Evolutionary conservation across 2,888 invertebrate species (phyloP).

Genomic region (Xanthia icteritia): DNA sequence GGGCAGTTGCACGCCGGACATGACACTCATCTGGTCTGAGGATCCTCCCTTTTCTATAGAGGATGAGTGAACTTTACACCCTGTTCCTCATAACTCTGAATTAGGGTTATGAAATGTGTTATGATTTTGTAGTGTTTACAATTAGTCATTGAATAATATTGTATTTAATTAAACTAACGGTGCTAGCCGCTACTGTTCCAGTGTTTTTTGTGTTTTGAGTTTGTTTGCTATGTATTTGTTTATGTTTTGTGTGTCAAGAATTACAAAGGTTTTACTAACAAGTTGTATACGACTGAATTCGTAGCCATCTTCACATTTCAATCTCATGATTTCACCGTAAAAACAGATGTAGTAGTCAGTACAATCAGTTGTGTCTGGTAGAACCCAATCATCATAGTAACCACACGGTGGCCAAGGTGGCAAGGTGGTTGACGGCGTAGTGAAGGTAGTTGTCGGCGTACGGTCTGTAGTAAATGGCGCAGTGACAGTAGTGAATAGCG

Average conservation of each 20-base stretch:
- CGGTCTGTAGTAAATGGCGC: background rate
- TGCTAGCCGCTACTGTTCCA: too few species aligned
- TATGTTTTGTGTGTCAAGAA: too few species aligned
- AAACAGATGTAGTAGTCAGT: constrained; percentile 18
- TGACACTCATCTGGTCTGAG: too few species aligned
- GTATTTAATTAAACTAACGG: too few species aligned
- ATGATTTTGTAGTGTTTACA: too few species aligned
- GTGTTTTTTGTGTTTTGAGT: background rate
- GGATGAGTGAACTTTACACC: too few species aligned
- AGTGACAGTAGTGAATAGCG: background rate
- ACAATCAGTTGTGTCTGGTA: background rate
- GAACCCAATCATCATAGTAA: constrained; percentile 3
- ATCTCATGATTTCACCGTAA: background rate
- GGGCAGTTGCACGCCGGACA: too few species aligned
- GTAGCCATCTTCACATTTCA: background rate
- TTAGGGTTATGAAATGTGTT: too few species aligned
- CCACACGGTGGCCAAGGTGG: background rate
- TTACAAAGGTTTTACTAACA: background rate
- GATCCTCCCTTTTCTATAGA: too few species aligned
- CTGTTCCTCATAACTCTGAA: too few species aligned
- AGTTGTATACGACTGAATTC: constrained; percentile 11
- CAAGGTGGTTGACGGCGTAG: background rate
- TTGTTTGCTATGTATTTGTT: background rate
- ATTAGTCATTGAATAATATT: too few species aligned
- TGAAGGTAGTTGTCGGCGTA: background rate